Evolutionary conservation across 2,113 vertebrate species (phyloP).

Genomic region (Prochilodus magdalenae): DNA sequence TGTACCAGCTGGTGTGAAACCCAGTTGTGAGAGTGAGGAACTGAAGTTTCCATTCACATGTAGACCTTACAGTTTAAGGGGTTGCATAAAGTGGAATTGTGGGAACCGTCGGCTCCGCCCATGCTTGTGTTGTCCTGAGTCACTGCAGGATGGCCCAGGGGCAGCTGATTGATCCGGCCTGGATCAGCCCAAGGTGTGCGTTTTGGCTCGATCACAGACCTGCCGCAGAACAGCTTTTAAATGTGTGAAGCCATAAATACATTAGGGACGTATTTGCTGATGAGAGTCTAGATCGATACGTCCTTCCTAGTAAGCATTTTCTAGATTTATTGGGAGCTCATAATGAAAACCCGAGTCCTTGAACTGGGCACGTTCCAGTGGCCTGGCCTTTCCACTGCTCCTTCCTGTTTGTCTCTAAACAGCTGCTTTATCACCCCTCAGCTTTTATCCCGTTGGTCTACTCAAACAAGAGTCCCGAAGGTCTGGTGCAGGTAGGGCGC

Average conservation of each 20-base stretch:
- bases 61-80: too few relatives aligned
- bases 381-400: slow-evolving; percentile 42
- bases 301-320: slow-evolving; percentile 66
- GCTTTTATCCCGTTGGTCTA: slow-evolving; percentile 38
- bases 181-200: slow-evolving; percentile 11
- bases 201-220: slow-evolving; percentile 30
- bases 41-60: too few relatives aligned
- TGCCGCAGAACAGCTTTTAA: slow-evolving; percentile 48
- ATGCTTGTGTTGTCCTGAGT: not conserved
- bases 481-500: not conserved
- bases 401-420: slow-evolving; percentile 39
- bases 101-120: not conserved
- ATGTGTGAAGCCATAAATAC: slow-evolving; percentile 61
- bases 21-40: too few relatives aligned
- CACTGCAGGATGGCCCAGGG: not conserved
- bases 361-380: slow-evolving; percentile 54
- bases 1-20: too few relatives aligned
- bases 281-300: slow-evolving; percentile 62
- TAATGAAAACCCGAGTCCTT: slow-evolving; percentile 66
- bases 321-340: slow-evolving; percentile 59
- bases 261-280: slow-evolving; percentile 64
- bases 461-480: slow-evolving; percentile 31
- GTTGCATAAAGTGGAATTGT: not conserved
- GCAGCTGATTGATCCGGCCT: slow-evolving; percentile 40
- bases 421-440: not conserved